A percentile compares a stretch with the other conserved stretches of the same genome.
Evolutionary conservation across 2,797 vertebrate genomes (phyloP).

Genomic region (Sebastes itinus): DNA sequence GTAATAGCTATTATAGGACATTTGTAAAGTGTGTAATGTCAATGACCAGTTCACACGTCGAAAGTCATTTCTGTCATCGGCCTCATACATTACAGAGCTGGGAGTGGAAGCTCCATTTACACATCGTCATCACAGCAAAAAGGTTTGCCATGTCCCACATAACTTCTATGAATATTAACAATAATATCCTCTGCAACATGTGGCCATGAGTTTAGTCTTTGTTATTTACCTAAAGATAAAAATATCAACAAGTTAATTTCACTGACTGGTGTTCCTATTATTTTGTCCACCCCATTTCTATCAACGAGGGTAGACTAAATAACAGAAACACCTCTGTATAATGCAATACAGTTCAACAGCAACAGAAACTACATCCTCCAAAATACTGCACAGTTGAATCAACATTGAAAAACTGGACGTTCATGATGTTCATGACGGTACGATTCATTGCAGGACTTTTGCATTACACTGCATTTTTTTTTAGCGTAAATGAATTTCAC

Average conservation of each 20-base stretch:
- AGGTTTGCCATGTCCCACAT: background rate
- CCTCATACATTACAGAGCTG: background rate
- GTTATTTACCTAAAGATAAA: background rate
- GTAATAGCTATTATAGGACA: background rate
- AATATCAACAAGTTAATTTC: background rate
- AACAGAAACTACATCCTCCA: too few species aligned
- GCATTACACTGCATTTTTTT: too few species aligned
- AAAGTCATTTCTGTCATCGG: background rate
- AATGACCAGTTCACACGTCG: background rate
- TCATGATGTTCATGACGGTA: too few species aligned
- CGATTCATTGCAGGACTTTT: too few species aligned
- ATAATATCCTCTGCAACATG: background rate
- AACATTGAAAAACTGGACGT: too few species aligned
- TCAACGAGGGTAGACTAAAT: too few species aligned
- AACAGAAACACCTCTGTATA: too few species aligned
- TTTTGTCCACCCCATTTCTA: too few species aligned
- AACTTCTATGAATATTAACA: background rate
- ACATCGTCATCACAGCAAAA: background rate
- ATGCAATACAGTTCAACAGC: too few species aligned
- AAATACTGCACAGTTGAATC: too few species aligned
- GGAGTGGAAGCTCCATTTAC: background rate
- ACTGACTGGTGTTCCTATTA: too few species aligned
- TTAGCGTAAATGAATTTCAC: too few species aligned
- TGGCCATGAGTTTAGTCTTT: background rate
- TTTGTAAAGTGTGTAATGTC: background rate